Evolutionary conservation across 2,113 vertebrate genomes (phyloP), one percentile per base, ranked within the genome.

Genomic region (Syrmaticus mikado): DNA sequence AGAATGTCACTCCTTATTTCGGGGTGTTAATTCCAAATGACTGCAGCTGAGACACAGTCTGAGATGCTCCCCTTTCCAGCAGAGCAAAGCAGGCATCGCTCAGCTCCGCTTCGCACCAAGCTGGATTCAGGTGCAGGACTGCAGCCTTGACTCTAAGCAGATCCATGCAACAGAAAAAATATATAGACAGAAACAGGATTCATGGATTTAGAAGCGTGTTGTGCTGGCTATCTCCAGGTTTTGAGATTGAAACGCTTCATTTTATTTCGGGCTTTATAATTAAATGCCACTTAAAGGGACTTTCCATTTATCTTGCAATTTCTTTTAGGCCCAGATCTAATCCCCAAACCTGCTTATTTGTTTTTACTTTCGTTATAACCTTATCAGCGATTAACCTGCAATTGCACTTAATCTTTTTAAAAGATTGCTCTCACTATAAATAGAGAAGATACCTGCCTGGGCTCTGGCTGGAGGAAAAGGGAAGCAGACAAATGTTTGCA

Each of bases 331-430:
- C 65, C 1, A 2, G 71, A 14, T 66, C 82, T 92, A 96, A 94
- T 87, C 86, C 89, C 45, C 48, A 92, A 87, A 89, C 68, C 82
- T 93, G 72, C 82, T 93, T 92, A 91, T 78, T 90, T 85, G 75
- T 60, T 95, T 95, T 96, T 92, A 90, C 93, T 94, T 96, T 92
- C 43, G 0, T 93, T 87, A 79, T 41, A 92, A 68, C 81, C 64
- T 93, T 92, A 85, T 73, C 87, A 80, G 93, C 38, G 91, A 95
- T 97, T 96, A 95, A 95, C 91, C 91, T 96, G 89, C 78, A 82
- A 57, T 22, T 79, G 57, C 76, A 72, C 70, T 89, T 91, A 95
- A 97, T 89, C 94, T 87, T 77, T 92, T 95, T n/a, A 95, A 87
- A 90, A 94, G 78, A 86, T 90, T 93, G 77, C 32, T 83, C 52